Evolutionary conservation across 1,140 invertebrate genomes (phyloP), one percentile per base, ranked within the genome.

Genomic region (Telenomus remus): DNA sequence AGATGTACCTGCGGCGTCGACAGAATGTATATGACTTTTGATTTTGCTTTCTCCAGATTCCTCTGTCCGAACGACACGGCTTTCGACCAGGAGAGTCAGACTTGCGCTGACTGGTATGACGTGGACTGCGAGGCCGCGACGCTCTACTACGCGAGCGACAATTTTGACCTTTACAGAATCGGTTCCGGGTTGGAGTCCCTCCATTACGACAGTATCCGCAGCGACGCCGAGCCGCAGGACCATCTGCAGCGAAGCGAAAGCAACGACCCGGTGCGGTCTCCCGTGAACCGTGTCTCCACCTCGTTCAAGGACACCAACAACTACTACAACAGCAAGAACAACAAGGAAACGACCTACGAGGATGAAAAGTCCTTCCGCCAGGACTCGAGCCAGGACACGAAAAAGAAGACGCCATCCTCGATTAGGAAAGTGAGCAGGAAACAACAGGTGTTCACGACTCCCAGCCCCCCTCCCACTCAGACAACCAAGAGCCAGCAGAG

Each of bases 81-180:
- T 61, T 97, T 97, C 87, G 95, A 97, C 83, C 95, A 97, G 84
- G 95, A 96, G 82, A 94, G 95, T 56, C 95, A 96, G 85, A 96
- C 95, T 15, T 97, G 95, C 84, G 95, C 95, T 47, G 94, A 95
- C 81, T 96, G 95, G 95, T 94, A 93, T 65, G 95, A 96, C 80
- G 93, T 96, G 0, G 94, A 95, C 79, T 96, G 95, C 82, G 92
- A 94, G 74, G 91, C 93, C 13, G 91, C 94, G 2, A 92, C 93
- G 10, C 87, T 95, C 46, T 95, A 93, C 79, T 94, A 94, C 87
- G 91, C 91, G 83, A 94, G 93, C 82, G 94, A 95, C 87, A 94
- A 94, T 85, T 94, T 95, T 76, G 94, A 96, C 89, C 89, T 95
- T 57, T 95, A 95, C 86, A 91, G 93, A 75, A 63, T 94, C 14